Conservation (phyloP, 2,113 vertebrate genomes). For the Mastomys natalensis region DNA sequence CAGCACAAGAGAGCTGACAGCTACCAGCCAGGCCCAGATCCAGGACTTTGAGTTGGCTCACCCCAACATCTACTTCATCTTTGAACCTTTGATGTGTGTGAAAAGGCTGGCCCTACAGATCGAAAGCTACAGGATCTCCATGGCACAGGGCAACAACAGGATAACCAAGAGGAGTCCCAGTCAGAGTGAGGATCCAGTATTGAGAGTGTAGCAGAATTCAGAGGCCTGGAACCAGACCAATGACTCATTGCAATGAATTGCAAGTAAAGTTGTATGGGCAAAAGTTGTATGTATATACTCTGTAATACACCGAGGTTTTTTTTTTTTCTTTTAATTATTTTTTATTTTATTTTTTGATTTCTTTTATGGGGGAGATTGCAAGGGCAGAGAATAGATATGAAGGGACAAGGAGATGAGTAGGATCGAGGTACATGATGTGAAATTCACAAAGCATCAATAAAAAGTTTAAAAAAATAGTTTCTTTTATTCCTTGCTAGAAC, state of each 20-base stretch:
- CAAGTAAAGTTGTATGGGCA: background rate
- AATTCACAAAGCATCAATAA: background rate
- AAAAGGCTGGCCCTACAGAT: background rate
- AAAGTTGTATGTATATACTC: background rate
- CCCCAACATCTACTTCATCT: background rate
- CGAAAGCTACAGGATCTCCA: background rate
- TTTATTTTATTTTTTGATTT: background rate
- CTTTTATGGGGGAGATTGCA: background rate
- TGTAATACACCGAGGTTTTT: background rate
- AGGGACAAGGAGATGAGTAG: background rate
- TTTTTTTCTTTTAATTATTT: background rate
- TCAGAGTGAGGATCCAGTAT: background rate
- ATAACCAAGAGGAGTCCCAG: background rate
- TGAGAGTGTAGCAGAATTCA: background rate
- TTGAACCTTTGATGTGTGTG: background rate
- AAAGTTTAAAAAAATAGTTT: background rate
- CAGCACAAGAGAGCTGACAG: background rate
- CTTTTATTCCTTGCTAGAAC: background rate
- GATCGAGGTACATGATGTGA: background rate
- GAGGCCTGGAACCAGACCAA: background rate
- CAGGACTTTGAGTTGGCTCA: background rate
- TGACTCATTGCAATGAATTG: background rate
- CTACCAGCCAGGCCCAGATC: background rate
- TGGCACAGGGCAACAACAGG: background rate
- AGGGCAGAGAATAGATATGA: background rate